A percentile compares a stretch with the other conserved stretches of the same genome.
These are phyloP conservation scores for Elymnias hypermnestra DNA, from an alignment of 1,140 invertebrate genomes.

Conservation along the genomic window DNA sequence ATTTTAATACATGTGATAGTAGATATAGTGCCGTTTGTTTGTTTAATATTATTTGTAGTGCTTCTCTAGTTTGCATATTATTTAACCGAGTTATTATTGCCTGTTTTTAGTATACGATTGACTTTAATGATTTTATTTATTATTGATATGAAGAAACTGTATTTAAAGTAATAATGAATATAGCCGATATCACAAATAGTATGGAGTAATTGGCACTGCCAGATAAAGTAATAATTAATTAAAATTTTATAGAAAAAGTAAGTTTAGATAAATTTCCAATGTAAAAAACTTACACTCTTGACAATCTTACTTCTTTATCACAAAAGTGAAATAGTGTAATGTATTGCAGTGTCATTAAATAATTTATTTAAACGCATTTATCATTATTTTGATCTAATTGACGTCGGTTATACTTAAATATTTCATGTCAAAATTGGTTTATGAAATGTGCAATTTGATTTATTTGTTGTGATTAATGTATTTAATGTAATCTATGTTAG, in stretches of 20 bases:
- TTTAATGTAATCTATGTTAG: no score
- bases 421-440: no score
- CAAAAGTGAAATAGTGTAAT: no score
- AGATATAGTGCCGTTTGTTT: slow-evolving; percentile 42
- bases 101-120: slow-evolving; percentile 16
- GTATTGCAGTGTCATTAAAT: no score
- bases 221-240: slow-evolving; percentile 28
- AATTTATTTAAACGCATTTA: no score
- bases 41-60: slow-evolving; percentile 11
- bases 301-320: no score
- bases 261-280: neutral
- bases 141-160: slow-evolving; percentile 8
- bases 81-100: slow-evolving; percentile 11
- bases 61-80: slow-evolving; percentile 8
- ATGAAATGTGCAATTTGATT: no score
- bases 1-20: slow-evolving; percentile 71
- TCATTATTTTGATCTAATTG: no score
- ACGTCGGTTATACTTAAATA: no score
- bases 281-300: neutral
- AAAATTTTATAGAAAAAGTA: slow-evolving; percentile 3
- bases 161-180: slow-evolving; percentile 9
- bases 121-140: slow-evolving; percentile 12
- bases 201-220: slow-evolving; percentile 34
- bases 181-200: slow-evolving; percentile 10
- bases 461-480: no score